phyloP scores from a whole-genome alignment of 2,888 invertebrate species.

The Hartigia nigra region DNA sequence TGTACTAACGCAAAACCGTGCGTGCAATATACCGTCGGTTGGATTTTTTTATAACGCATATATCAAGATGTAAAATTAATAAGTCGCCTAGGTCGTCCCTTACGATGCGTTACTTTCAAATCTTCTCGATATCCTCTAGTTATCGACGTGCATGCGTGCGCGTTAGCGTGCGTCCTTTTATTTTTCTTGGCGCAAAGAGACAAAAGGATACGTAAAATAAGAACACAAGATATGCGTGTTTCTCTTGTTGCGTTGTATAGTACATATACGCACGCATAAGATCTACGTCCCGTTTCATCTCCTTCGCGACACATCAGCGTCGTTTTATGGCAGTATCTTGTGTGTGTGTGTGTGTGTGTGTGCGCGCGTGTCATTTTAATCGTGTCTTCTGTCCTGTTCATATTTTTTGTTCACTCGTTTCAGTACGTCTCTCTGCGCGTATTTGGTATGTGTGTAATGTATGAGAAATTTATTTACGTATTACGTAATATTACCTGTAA shows the following conservation, averaged over 20 bases:
- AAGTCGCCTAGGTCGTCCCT: background rate
- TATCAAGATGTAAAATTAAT: background rate
- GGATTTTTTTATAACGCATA: background rate
- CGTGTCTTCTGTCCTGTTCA: background rate
- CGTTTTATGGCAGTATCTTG: background rate
- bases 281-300: background rate
- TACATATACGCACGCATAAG: background rate
- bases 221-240: background rate
- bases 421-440: constrained; percentile 17
- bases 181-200: background rate
- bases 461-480: constrained; percentile 20
- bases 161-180: background rate
- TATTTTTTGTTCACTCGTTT: constrained; percentile 7
- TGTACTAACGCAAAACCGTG: constrained; percentile 27
- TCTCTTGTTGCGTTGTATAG: background rate
- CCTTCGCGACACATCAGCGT: background rate
- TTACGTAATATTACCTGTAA: constrained; percentile 44
- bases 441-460: constrained; percentile 20
- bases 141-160: background rate
- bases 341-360: constrained; percentile 16
- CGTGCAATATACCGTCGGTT: constrained; percentile 27
- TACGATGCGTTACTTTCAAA: background rate
- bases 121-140: background rate
- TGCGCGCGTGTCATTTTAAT: constrained; percentile 19
- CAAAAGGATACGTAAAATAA: background rate